A percentile compares a stretch with the other conserved stretches of the same genome.
Conservation (phyloP, 1,140 invertebrate genomes). For the Tetragonula clypearis region DNA sequence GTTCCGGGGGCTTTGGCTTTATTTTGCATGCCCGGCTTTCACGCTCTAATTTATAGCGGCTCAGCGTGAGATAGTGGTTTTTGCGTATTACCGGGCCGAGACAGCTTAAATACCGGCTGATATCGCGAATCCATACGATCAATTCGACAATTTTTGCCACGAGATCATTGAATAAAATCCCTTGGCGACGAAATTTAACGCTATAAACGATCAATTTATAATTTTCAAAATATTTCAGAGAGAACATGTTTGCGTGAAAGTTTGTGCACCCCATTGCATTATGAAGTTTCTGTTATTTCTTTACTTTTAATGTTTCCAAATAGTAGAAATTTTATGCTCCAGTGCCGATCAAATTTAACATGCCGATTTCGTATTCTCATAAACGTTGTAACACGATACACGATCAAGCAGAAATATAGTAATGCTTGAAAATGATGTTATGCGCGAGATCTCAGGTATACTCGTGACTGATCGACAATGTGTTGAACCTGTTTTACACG, state of each 20-base stretch:
- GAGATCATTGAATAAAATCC: too few relatives aligned
- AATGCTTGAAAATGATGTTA: background rate
- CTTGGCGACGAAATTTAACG: too few relatives aligned
- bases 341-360: too few relatives aligned
- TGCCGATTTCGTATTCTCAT: background rate
- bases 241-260: too few relatives aligned
- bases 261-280: too few relatives aligned
- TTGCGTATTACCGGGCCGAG: background rate
- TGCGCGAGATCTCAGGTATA: background rate
- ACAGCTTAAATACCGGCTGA: background rate
- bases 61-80: background rate
- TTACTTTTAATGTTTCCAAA: too few relatives aligned
- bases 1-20: slow-evolving; percentile 14
- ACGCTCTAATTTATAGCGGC: slow-evolving; percentile 2
- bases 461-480: background rate
- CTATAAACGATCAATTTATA: too few relatives aligned
- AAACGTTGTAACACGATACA: background rate
- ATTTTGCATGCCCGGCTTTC: background rate
- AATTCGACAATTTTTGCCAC: too few relatives aligned
- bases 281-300: too few relatives aligned
- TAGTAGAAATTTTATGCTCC: too few relatives aligned
- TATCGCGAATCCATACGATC: background rate
- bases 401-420: background rate
- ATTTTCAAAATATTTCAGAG: too few relatives aligned
- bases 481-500: background rate